phyloP scores from a whole-genome alignment of 1,140 invertebrate genomes.

The Hirudo medicinalis region DNA sequence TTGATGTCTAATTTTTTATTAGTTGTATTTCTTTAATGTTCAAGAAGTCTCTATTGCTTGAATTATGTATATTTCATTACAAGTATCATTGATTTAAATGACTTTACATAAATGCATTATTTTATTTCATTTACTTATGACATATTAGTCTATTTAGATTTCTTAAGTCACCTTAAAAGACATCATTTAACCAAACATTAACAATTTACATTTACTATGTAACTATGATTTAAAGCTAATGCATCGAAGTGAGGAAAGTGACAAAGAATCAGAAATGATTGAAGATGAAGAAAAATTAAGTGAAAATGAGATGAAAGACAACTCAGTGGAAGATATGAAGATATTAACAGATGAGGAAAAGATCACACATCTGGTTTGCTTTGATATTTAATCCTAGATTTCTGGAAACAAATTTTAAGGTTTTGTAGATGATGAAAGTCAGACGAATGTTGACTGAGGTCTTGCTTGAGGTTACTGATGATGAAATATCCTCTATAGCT shows the following conservation, averaged over 20 bases:
- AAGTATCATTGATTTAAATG: not conserved
- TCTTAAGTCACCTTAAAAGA: not conserved
- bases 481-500: not conserved
- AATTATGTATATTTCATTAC: not conserved
- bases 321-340: not conserved
- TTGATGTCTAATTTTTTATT: not conserved
- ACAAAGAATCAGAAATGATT: not conserved
- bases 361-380: not conserved
- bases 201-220: not conserved
- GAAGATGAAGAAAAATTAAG: not conserved
- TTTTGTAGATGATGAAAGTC: slow-evolving; percentile 9
- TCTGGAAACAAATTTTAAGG: not conserved
- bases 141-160: too few species aligned
- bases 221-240: not conserved
- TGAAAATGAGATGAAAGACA: not conserved
- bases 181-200: not conserved
- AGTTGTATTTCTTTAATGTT: not conserved
- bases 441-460: slow-evolving; percentile 3
- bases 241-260: not conserved
- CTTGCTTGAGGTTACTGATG: not conserved
- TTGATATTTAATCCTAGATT: not conserved
- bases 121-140: too few species aligned
- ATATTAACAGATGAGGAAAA: slow-evolving; percentile 8
- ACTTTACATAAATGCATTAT: too few species aligned
- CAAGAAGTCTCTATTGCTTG: too few species aligned